Evolutionary conservation across 2,888 invertebrate genomes (phyloP), one percentile per base, ranked within the genome.

Genomic region (Nomada goodeniana): DNA sequence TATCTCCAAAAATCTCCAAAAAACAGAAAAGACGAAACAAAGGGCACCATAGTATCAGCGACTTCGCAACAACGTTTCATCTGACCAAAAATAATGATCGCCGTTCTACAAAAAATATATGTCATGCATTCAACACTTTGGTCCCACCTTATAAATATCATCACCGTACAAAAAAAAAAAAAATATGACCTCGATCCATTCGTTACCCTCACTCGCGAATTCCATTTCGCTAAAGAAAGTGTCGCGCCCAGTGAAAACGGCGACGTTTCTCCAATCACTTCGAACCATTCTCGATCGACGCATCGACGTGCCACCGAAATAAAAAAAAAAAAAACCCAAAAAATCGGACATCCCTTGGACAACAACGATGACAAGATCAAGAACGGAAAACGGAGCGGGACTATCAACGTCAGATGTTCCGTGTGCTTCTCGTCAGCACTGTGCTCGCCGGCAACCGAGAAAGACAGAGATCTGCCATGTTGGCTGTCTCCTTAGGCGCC

Each of bases 391-490:
- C 84, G 81, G 68, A 80, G 76, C 76, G 70, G 69, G 73, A 83
- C 79, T 82, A 82, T 87, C 84, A 82, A 80, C 82, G 80, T 67
- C 57, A 65, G 83, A 82, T 65, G 83, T 76, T 60, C 79, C 72
- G 83, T 86, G 82, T 77, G 84, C 78, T 78, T 84, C 84, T 79
- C 69, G 74, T 82, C 74, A 69, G 83, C 71, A 79, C 84, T 87
- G 88, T 60, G 80, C 76, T 77, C 80, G 77, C 76, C 83, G 83
- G 67, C 73, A 36, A 57, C 52, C 84, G 85, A 86, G 81, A 85
- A 81, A 86, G 86, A 85, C 83, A 85, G 88, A 84, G 71, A 87
- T 89, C 91, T 92, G 92, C 92, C 92, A 93, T 93, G 92, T 93
- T 93, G 93, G 92, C 85, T 85, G 89, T 72, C 85, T 87, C 57